Evolutionary conservation across 1,140 invertebrate species (phyloP), one percentile per base, ranked within the genome.

Genomic region (Heliconius melpomene): DNA sequence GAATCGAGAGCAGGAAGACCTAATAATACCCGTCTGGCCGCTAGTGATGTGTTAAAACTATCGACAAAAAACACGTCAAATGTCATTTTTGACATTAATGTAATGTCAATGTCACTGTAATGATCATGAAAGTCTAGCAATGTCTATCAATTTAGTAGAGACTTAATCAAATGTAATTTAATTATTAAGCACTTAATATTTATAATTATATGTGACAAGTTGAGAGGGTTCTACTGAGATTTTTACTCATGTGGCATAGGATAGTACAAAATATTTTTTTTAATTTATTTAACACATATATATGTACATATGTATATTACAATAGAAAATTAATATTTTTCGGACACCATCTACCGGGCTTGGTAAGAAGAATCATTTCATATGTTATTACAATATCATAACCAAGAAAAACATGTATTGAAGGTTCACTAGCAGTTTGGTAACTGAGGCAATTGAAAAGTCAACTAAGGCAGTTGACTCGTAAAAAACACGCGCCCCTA

Each of bases 1-100:
- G 87, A 90, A 93, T 90, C 83, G 88, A 92, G 92, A 93, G 87
- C 89, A 91, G 92, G 92, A 93, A 94, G 92, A 94, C 91, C 90
- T 94, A 94, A 93, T 94, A 94, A 94, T 93, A 93, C 92, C 88
- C 84, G 92, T 92, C 92, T 90, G 88, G 86, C 83, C 70, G 79
- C 89, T 90, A 93, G 90, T 87, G 88, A 88, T 87, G 90, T 80
- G 73, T 16, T 16, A 32, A 5, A 54, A 5, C 70, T 85, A 83
- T 88, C 85, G 83, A 86, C n/a, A 78, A 73, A 78, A 78, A 78
- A 78, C 46, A 73, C 46, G 60, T 76, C 71, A 38, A 72, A 57
- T 78, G 77, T 77, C 75, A 54, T 16, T 70, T 81, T 50, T 72
- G 77, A 78, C 80, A 26, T 77, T 78, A 78, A 78, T 81, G 73